Base-by-base conservation (phyloP, 2,888 invertebrate species). In the Acrobasis repandana region DNA sequence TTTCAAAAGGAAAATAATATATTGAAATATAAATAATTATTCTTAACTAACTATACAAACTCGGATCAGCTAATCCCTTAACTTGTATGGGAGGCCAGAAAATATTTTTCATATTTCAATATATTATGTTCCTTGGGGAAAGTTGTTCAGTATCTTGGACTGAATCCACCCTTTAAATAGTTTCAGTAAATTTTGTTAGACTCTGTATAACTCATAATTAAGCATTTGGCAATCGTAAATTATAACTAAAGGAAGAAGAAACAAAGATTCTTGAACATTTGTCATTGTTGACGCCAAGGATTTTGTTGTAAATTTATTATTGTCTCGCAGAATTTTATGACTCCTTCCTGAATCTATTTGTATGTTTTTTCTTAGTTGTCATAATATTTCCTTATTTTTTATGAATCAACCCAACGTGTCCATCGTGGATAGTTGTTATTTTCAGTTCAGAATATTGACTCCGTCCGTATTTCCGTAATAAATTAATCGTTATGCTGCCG, bases 391-490 rank as follows among this genome's bases (percentile, higher is more conserved):
- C 20, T 33, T 14, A 8, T 52, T 36, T 58, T 52, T 36, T 58
- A 20, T 47, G 9, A 47, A 57, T 47, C 10, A 49, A 49, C 28
- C 15, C n/a, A 34, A 28, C 28, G 28, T 28, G 28, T 6, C 28
- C 28, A 28, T 28, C 48, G 34, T 47, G 33, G 57, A 3, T 11
- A 48, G 34, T 43, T 58, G 48, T 58, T 58, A 48, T 58, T 58
- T 43, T 36, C 52, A 52, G 15, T 49, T 18, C 15, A 33, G 34
- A 10, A 9, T 58, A 49, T 58, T 58, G 49, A 48, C 34, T 58
- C 47, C n/a, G n/a, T n/a, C n/a, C n/a, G n/a, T n/a, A n/a, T n/a
- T n/a, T n/a, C n/a, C 56, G 20, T 46, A 28, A 16, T 46, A 46
- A 4, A 28, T 28, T 28, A 6, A 14, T 36, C 2, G 50, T 34